A percentile compares a stretch with the other conserved stretches of the same genome.
phyloP scores from a whole-genome alignment of 2,888 invertebrate genomes.

The Hyposoter didymator region DNA sequence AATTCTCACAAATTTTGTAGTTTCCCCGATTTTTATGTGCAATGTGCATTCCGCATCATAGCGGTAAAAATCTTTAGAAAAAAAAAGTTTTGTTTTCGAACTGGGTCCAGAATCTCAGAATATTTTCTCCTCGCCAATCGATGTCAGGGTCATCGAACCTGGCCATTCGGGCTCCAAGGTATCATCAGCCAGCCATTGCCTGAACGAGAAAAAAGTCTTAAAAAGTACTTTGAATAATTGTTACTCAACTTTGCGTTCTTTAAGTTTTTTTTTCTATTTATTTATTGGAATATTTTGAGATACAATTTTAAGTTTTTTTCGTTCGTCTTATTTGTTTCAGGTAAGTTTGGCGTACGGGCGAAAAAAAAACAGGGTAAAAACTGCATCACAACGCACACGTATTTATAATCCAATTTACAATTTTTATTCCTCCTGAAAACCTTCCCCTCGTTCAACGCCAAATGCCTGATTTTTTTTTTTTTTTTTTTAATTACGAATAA shows the following conservation, averaged over 20 bases:
- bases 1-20: too few species aligned
- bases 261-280: background rate
- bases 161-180: too few species aligned
- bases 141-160: too few species aligned
- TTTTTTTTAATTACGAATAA: background rate
- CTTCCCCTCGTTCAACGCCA: background rate
- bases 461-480: background rate
- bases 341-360: conserved; percentile 27
- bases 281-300: background rate
- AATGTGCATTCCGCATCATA: too few species aligned
- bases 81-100: too few species aligned
- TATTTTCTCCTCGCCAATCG: too few species aligned
- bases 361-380: conserved; percentile 4
- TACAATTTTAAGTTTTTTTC: conserved; percentile 29
- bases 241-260: background rate
- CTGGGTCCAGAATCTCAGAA: too few species aligned
- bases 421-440: background rate
- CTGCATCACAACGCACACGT: conserved; percentile 19
- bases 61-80: too few species aligned
- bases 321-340: conserved; percentile 51
- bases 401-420: conserved; percentile 26
- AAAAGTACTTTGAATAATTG: background rate
- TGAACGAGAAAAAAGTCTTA: background rate
- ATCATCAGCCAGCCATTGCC: background rate
- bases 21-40: too few species aligned